A percentile compares a stretch with the other conserved stretches of the same genome.
These are phyloP conservation scores for Tringa solitaria DNA, from an alignment of 2,113 vertebrate species.

Conservation along the genomic window DNA sequence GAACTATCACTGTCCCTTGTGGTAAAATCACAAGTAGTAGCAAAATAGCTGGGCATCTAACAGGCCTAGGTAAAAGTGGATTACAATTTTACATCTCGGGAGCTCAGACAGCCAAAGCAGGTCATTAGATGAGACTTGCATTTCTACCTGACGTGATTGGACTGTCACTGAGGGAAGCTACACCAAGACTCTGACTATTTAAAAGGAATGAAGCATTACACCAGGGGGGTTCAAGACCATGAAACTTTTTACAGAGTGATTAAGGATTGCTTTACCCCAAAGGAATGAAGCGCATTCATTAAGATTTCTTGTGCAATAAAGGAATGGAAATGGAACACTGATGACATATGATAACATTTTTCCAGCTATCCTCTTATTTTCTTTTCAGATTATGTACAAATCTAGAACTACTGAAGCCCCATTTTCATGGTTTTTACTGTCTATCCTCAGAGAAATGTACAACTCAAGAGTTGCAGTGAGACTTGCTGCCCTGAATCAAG, in stretches of 20 bases:
- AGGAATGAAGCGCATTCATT: background rate
- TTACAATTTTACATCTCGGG: background rate
- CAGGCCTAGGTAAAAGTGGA: background rate
- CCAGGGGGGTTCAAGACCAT: background rate
- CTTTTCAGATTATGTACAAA: background rate
- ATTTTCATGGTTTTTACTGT: background rate
- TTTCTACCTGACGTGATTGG: background rate
- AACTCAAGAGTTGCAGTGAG: background rate
- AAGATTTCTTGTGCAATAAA: background rate
- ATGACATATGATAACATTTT: background rate
- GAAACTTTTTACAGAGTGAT: background rate
- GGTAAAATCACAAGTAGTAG: background rate
- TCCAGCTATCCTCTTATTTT: background rate
- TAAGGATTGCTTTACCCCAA: background rate
- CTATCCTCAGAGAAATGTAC: background rate
- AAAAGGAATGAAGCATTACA: background rate
- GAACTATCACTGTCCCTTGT: background rate
- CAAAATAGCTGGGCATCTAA: background rate
- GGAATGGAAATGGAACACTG: background rate
- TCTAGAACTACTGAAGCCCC: background rate
- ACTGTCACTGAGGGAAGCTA: background rate
- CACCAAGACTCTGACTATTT: background rate
- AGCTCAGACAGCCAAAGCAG: background rate
- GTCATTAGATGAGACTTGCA: background rate
- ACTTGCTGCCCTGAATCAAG: slow-evolving; percentile 2